Evolutionary conservation across 2,113 vertebrate species (phyloP).

Genomic region (Piprites chloris): DNA sequence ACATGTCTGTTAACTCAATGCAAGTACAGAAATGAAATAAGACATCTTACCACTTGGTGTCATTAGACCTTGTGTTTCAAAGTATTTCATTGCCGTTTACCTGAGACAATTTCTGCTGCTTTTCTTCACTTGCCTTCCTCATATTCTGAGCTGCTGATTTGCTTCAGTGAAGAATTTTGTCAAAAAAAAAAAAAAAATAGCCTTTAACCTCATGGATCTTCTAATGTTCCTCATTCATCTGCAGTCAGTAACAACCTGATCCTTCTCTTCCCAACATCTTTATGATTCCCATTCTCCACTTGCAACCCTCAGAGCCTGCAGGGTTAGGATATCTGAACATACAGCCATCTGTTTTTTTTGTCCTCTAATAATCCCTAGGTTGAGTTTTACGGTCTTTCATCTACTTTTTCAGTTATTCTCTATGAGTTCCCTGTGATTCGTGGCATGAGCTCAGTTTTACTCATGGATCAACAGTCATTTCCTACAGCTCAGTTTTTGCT

Average conservation of each 20-base stretch:
- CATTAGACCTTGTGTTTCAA: neutral
- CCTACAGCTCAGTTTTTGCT: neutral
- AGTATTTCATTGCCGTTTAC: neutral
- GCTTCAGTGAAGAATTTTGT: neutral
- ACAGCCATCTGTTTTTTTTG: neutral
- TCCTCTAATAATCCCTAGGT: neutral
- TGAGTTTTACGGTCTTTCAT: neutral
- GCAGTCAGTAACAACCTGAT: neutral
- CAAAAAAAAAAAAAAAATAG: neutral
- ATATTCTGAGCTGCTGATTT: neutral
- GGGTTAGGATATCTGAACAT: neutral
- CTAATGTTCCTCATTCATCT: neutral
- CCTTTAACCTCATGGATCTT: neutral
- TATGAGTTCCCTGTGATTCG: neutral
- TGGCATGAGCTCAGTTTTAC: neutral
- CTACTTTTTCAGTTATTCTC: neutral
- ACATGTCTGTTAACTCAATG: neutral
- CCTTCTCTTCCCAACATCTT: neutral
- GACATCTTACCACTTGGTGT: neutral
- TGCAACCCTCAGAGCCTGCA: neutral
- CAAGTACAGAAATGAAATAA: neutral
- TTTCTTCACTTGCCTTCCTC: neutral
- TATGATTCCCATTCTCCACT: neutral
- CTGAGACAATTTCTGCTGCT: neutral
- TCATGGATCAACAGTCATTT: neutral